Evolutionary conservation across 2,888 invertebrate species (phyloP), one percentile per base, ranked within the genome.

Genomic region (Brassicogethes aeneus): DNA sequence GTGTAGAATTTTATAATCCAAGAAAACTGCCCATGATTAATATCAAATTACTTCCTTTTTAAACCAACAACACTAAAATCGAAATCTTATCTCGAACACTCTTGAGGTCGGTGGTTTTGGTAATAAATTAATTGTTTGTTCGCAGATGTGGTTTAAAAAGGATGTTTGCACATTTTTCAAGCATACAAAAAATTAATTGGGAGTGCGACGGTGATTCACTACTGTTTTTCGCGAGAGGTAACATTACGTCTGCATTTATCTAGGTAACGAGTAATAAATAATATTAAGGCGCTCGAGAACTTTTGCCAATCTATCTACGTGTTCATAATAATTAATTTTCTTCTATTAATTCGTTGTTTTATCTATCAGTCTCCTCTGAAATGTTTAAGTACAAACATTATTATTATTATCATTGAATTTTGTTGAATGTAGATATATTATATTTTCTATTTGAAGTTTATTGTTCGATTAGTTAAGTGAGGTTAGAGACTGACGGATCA

Each of bases 1-100:
- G 51, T 60, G 60, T 51, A 49, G 48, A 40, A 49, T 60, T 38
- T 49, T 60, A 49, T 60, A 60, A 59, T 49, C 49, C 12, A 39
- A 33, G 39, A 39, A 36, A 41, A 14, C 17, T 42, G 34, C 36
- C 47, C 40, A 41, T 30, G 39, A 16, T 14, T 16, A 35, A 50
- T 43, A 31, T 39, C 36, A 43, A 39, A 39, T 43, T 41, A 31
- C 14, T 43, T 13, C 37, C 15, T 36, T 40, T 43, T 43, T 43
- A 29, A 32, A 32, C 14, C 32, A 32, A 32, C 5, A 5, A 5
- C 23, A 23, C 23, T 23, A 23, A 23, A 23, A 23, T n/a, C 5
- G 23, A 23, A 23, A 23, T 10, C 5, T 7, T 5, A 7, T 23
- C 23, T 23, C 5, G 23, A 23, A 5, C 23, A 23, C 23, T 23